Conservation (phyloP, 2,888 invertebrate species). For the Agrenia bidenticulata region DNA sequence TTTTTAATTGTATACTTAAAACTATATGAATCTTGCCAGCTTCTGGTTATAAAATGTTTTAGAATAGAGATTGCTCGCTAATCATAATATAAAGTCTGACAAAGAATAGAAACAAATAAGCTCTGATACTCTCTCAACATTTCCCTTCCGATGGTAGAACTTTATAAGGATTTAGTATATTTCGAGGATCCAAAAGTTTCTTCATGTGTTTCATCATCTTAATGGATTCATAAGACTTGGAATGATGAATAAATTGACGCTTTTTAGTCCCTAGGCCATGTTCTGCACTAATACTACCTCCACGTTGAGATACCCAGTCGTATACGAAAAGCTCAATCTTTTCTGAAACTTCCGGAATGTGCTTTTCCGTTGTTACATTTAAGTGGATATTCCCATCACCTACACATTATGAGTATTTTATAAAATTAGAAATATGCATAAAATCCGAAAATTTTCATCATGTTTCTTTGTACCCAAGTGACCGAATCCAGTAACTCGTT, state of each 20-base stretch:
- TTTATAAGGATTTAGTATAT: constrained; percentile 95
- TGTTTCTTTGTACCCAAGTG: constrained; percentile 85
- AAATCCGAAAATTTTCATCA: not conserved
- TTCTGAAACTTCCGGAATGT: constrained; percentile 57
- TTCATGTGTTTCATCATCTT: constrained; percentile 80
- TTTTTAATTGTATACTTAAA: no score
- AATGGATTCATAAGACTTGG: constrained; percentile 72
- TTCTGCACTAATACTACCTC: constrained; percentile 92
- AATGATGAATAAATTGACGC: constrained; percentile 73
- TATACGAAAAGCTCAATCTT: constrained; percentile 83
- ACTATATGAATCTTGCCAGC: no score
- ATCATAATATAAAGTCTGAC: no score
- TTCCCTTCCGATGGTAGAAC: constrained; percentile 63
- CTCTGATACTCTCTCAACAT: no score
- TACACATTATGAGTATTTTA: constrained; percentile 55
- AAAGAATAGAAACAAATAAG: no score
- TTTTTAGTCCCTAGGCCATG: constrained; percentile 93
- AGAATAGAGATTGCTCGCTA: no score
- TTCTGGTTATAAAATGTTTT: no score
- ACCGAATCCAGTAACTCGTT: constrained; percentile 83
- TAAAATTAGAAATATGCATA: not conserved
- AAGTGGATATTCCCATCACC: constrained; percentile 96
- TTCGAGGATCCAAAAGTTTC: constrained; percentile 83
- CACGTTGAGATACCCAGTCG: constrained; percentile 73
- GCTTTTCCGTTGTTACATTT: constrained; percentile 69